Evolutionary conservation across 2,113 vertebrate genomes (phyloP), one percentile per base, ranked within the genome.

Genomic region (Cryptomyrus ogoouensis): DNA sequence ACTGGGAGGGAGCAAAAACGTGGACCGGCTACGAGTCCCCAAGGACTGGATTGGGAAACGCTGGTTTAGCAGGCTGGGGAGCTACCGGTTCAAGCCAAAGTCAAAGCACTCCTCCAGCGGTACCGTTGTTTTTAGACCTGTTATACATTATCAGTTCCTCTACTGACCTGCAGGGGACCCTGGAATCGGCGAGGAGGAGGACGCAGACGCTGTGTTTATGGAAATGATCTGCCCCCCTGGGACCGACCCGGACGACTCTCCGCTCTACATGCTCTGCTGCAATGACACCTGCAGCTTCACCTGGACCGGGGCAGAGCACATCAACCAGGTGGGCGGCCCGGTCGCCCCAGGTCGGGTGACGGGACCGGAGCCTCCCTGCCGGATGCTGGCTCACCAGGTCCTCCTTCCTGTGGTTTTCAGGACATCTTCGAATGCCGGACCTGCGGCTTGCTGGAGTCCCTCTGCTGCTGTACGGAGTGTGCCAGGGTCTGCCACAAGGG

Each of bases 221-320:
- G 97, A 97, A 94, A 99, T 99, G 98, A 98, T 99, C 94, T 99
- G 98, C 94, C 98, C 98, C 58, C 96, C 95, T 66, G 98, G 98
- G 83, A 99, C 98, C 91, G 99, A 99, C 92, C 98, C 98, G 66
- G 98, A 99, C 93, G 98, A 99, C 90, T 99, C 98, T 35, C 98
- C 98, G 1, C 96, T 99, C 44, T 99, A 99, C 90, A 98, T 99
- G 91, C 96, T 99, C 27, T 99, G 98, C 94, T 99, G 98, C 94
- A 99, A 99, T 9, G 98, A 99, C 93, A 99, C 98, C n/a, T 99
- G 98, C 95, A 99, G 98, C 93, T 99, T 99, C 92, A 99, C 98
- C 0, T 99, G 98, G 98, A 99, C 98, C 9, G 98, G 98, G 92
- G 98, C 98, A 58, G 98, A 99, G 91, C 98, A 99, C 93, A 99